These are phyloP conservation scores for Mustela nigripes DNA, from an alignment of 2,113 vertebrate genomes.

Conservation along the genomic window DNA sequence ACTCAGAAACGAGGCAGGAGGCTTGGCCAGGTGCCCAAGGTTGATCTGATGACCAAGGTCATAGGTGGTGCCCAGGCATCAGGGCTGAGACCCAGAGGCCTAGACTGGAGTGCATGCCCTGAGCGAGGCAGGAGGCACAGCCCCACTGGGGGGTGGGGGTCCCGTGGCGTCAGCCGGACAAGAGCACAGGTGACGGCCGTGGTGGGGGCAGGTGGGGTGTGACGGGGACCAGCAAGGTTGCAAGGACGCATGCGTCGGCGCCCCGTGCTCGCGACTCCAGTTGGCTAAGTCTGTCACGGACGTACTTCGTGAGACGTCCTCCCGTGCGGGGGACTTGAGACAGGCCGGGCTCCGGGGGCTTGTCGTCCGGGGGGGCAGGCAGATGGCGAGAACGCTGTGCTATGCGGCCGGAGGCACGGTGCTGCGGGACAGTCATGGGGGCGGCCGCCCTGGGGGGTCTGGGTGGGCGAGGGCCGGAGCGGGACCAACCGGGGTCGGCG, in stretches of 20 bases:
- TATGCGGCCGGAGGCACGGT: fast-evolving
- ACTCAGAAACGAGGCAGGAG: neutral
- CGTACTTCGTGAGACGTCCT: fast-evolving
- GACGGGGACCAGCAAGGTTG: neutral
- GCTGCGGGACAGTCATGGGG: neutral
- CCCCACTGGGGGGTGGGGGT: neutral
- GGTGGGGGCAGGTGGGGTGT: neutral
- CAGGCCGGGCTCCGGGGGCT: fast-evolving
- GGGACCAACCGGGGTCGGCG: fast-evolving
- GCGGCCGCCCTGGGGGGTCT: neutral
- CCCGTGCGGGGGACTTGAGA: neutral
- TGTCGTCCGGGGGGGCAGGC: neutral
- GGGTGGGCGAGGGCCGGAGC: fast-evolving
- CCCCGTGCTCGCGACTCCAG: fast-evolving
- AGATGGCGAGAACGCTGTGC: fast-evolving
- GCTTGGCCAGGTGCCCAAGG: neutral
- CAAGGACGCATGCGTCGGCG: fast-evolving
- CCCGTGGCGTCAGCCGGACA: neutral
- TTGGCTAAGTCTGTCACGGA: fast-evolving
- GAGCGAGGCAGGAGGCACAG: fast-evolving
- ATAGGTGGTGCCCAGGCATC: neutral
- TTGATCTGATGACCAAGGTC: neutral
- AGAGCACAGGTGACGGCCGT: neutral
- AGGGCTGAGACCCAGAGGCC: neutral
- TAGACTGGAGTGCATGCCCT: neutral